Evolutionary conservation across 1,140 invertebrate species (phyloP).

Genomic region (Hermetia illucens): DNA sequence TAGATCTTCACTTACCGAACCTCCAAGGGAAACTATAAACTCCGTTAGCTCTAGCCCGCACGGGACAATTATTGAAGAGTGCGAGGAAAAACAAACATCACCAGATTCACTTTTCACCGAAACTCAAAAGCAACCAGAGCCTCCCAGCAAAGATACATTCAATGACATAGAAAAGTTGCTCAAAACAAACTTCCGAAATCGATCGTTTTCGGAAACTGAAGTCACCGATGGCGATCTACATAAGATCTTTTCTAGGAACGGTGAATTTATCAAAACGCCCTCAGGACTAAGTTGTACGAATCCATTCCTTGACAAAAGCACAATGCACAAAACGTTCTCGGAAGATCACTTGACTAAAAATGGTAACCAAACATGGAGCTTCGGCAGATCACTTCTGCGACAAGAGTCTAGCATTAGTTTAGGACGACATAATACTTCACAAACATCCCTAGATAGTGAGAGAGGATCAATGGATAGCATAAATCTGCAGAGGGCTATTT

Average conservation of each 20-base stretch:
- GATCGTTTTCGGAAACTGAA: conserved; percentile 11
- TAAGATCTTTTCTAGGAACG: conserved; percentile 1
- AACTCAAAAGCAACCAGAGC: no score
- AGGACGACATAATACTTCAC: conserved; percentile 24
- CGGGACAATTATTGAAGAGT: no score
- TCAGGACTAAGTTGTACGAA: conserved; percentile 1
- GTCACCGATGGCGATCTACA: conserved; percentile 1
- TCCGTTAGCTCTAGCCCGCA: not conserved
- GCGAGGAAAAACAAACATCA: no score
- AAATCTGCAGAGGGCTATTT: conserved; percentile 45
- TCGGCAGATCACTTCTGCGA: conserved; percentile 19
- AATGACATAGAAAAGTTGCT: not conserved
- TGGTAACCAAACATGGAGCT: conserved; percentile 20
- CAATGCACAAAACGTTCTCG: conserved; percentile 28
- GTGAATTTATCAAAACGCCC: not conserved
- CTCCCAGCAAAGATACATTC: not conserved
- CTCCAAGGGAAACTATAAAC: not conserved
- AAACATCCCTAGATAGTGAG: conserved; percentile 15
- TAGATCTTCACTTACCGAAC: not conserved
- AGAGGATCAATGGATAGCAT: conserved; percentile 16
- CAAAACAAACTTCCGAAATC: conserved; percentile 6
- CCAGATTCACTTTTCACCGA: no score
- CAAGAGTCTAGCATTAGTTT: conserved; percentile 22
- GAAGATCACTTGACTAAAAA: conserved; percentile 19
- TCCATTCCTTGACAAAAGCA: conserved; percentile 9